A percentile compares a stretch with the other conserved stretches of the same genome.
phyloP scores from a whole-genome alignment of 2,797 vertebrate species.

The Coregonus sp. region DNA sequence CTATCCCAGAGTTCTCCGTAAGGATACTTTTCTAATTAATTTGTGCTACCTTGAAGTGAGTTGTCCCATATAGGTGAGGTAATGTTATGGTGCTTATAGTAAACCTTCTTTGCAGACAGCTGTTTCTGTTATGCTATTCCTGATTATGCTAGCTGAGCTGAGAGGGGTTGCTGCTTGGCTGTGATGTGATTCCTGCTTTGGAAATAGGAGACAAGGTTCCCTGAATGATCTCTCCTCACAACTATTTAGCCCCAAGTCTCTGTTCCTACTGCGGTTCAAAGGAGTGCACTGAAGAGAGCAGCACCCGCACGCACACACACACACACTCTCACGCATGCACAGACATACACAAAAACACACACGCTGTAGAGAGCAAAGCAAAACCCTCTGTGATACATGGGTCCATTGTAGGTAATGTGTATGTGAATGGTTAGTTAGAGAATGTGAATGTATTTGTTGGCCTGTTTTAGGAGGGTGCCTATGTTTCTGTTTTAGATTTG shows the following conservation, averaged over 20 bases:
- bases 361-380: too few species aligned
- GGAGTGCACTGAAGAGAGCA: slow-evolving; percentile 22
- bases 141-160: background rate
- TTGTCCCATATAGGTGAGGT: too few species aligned
- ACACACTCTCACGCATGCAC: too few species aligned
- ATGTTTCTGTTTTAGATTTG: slow-evolving; percentile 13
- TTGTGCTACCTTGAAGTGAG: background rate
- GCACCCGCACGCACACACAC: slow-evolving; percentile 25
- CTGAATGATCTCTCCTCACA: slow-evolving; percentile 67
- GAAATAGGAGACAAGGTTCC: slow-evolving; percentile 38
- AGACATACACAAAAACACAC: too few species aligned
- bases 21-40: background rate
- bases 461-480: background rate
- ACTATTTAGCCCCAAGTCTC: slow-evolving; percentile 67
- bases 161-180: background rate
- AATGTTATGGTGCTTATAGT: background rate
- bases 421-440: background rate
- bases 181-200: background rate
- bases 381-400: too few species aligned
- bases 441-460: background rate
- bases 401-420: background rate
- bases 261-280: slow-evolving; percentile 61
- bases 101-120: background rate
- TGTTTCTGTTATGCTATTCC: background rate
- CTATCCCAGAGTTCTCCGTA: background rate